These are phyloP conservation scores for Synodontis membranacea DNA, from an alignment of 2,113 vertebrate species.

Conservation along the genomic window DNA sequence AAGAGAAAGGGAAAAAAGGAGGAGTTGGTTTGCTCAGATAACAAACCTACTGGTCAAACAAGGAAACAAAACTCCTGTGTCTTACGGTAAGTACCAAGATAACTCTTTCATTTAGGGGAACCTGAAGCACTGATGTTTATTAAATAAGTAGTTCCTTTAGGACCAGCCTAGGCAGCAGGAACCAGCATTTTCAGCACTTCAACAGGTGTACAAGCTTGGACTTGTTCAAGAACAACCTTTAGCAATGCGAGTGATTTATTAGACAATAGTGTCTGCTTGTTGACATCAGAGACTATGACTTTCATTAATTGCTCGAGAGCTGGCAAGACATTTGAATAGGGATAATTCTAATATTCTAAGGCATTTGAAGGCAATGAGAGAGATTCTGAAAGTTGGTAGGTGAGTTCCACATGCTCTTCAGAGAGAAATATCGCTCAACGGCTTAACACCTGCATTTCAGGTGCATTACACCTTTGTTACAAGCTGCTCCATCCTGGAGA, in stretches of 20 bases:
- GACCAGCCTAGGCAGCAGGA: slow-evolving; percentile 2
- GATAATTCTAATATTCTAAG: too few relatives aligned
- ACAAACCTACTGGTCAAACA: slow-evolving; percentile 27
- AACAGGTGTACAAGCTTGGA: not conserved
- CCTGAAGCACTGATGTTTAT: not conserved
- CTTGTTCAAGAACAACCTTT: not conserved
- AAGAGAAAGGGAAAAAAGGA: not conserved
- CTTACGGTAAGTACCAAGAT: slow-evolving; percentile 29
- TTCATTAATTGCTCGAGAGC: too few relatives aligned
- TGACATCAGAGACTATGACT: too few relatives aligned
- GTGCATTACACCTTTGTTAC: too few relatives aligned
- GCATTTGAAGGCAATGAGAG: too few relatives aligned
- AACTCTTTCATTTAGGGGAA: slow-evolving; percentile 24
- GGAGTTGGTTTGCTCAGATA: not conserved
- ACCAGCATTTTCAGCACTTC: not conserved
- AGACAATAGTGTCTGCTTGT: too few relatives aligned
- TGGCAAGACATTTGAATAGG: too few relatives aligned
- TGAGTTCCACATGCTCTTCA: too few relatives aligned
- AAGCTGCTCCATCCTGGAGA: too few relatives aligned
- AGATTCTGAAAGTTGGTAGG: too few relatives aligned
- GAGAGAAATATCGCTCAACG: too few relatives aligned
- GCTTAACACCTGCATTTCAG: too few relatives aligned
- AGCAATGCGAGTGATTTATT: not conserved
- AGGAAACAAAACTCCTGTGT: slow-evolving; percentile 31
- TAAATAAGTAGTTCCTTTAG: slow-evolving; percentile 2